Conservation (phyloP, 2,113 vertebrate genomes). For the Burhinus bistriatus region DNA sequence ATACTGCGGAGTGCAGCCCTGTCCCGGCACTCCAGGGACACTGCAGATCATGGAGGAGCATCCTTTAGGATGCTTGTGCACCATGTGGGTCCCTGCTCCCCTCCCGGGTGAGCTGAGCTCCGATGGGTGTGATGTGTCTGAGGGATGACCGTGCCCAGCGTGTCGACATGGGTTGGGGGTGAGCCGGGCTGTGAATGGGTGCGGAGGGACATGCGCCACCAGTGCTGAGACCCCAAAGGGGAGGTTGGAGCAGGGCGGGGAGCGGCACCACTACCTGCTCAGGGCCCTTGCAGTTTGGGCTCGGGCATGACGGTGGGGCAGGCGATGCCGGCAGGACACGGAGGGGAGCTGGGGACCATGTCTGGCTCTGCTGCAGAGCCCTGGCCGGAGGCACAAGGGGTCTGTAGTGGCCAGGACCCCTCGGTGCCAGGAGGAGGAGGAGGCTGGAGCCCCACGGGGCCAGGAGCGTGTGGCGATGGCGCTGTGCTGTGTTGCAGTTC, state of each 20-base stretch:
- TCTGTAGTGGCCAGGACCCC: not conserved
- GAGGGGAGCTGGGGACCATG: rapidly evolving
- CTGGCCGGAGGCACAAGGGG: not conserved
- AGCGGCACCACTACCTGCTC: not conserved
- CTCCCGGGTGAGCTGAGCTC: not conserved
- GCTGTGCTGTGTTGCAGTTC: constrained; percentile 86
- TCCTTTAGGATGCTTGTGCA: not conserved
- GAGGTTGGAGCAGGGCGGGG: not conserved
- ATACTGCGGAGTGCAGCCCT: rapidly evolving
- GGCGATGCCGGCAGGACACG: rapidly evolving
- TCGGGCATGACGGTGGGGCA: rapidly evolving
- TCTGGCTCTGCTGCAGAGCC: not conserved
- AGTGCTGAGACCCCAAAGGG: not conserved
- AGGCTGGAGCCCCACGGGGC: not conserved
- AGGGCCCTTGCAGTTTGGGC: not conserved
- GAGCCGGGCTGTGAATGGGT: rapidly evolving
- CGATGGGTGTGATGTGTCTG: rapidly evolving
- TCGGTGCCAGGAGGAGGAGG: not conserved
- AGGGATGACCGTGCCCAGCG: rapidly evolving
- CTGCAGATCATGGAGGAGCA: rapidly evolving
- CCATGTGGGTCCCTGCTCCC: rapidly evolving
- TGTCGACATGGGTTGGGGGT: not conserved
- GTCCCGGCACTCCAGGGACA: rapidly evolving
- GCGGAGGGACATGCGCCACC: rapidly evolving
- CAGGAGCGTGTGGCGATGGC: not conserved